phyloP scores from a whole-genome alignment of 2,888 invertebrate species.

The Eupeodes luniger region DNA sequence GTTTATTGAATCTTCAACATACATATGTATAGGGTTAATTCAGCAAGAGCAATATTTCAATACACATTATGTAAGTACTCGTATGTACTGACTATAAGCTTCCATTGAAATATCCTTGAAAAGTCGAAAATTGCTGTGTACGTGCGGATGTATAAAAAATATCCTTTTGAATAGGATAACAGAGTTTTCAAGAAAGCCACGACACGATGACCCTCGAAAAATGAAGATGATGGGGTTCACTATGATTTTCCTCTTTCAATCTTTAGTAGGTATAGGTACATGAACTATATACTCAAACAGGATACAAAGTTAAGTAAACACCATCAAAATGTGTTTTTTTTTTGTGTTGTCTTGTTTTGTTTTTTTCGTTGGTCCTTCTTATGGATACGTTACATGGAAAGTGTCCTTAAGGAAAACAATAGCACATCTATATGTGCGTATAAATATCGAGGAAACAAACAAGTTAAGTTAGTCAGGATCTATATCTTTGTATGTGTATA shows the following conservation, averaged over 20 bases:
- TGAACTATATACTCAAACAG: background rate
- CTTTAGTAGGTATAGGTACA: no score
- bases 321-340: background rate
- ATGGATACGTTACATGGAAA: background rate
- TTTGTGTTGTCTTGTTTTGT: background rate
- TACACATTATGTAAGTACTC: background rate
- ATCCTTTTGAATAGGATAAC: constrained; percentile 3
- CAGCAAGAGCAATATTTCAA: background rate
- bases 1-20: constrained; percentile 7
- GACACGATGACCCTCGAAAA: constrained; percentile 18
- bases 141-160: constrained; percentile 15
- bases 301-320: constrained; percentile 17
- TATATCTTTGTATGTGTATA: background rate
- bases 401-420: constrained; percentile 45
- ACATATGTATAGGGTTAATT: background rate
- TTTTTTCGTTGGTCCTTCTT: background rate
- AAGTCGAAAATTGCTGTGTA: constrained; percentile 1
- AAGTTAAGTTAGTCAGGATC: constrained; percentile 24
- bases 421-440: background rate
- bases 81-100: background rate
- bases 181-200: background rate
- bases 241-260: background rate
- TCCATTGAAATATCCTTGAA: constrained; percentile 5
- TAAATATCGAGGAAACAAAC: constrained; percentile 27
- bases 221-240: constrained; percentile 9